Evolutionary conservation across 2,797 vertebrate genomes (phyloP), one percentile per base, ranked within the genome.

Genomic region (Synanceia verrucosa): DNA sequence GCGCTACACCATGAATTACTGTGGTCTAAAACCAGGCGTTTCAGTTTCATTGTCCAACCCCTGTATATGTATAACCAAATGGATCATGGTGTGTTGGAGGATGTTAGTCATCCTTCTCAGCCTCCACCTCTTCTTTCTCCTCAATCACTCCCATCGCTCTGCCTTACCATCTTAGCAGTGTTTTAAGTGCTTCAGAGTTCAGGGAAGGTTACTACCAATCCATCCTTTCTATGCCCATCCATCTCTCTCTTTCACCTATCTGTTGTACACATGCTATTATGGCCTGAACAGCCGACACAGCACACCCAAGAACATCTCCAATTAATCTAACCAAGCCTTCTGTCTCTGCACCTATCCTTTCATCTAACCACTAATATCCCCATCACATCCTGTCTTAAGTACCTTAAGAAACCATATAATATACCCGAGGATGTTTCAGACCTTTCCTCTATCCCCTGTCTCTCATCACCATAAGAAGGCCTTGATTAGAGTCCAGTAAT

Each of bases 401-500:
- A 76, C 52, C 48, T 73, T 26, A 63, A 79, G 75, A 82, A 83
- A 72, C 68, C 65, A 50, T 75, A 77, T 74, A 60, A 76, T 76
- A 80, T 44, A 61, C 66, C 68, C 58, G 24, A 41, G 67, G 76
- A 84, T 73, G 62, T 78, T 77, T 88, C 53, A 75, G 72, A 79
- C 58, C 82, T 81, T 79, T 60, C 55, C 70, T 81, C 59, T 50
- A 33, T 68, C 68, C 23, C 50, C 70, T 60, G 53, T 78, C 48
- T 59, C 63, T 71, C 69, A 77, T 86, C 76, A 50, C 37, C 52
- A 41, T 71, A 58, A 83, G 76, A 81, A 77, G 33, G 69, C 79
- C 82, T 83, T 84, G 86, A 91, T 90, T 81, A 81, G 75, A 82
- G 67, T 41, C 72, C 65, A 28, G 65, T 59, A 76, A 84, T 85